These are phyloP conservation scores for Erpornis zantholeuca DNA, from an alignment of 2,113 vertebrate species.

Conservation along the genomic window DNA sequence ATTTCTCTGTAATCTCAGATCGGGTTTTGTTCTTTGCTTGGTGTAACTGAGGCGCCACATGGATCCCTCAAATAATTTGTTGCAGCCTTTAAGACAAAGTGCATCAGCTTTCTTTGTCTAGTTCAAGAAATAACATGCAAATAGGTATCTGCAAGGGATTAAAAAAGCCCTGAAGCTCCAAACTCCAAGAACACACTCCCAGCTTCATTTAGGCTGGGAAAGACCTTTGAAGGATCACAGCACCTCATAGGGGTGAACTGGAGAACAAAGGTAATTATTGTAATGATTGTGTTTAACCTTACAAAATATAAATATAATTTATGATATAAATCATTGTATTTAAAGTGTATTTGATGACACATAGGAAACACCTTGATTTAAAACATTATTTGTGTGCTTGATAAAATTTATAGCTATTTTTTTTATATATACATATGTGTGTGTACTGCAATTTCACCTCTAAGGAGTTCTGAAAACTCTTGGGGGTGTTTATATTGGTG, in stretches of 20 bases:
- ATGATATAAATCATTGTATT: neutral
- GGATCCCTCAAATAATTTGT: neutral
- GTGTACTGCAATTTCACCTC: neutral
- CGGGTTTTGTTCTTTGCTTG: neutral
- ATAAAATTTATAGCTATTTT: neutral
- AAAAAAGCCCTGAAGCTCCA: neutral
- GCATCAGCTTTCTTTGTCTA: neutral
- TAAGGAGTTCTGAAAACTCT: neutral
- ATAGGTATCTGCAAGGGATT: neutral
- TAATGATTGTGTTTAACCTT: neutral
- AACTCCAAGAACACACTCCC: neutral
- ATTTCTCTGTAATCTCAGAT: neutral
- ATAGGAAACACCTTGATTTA: neutral
- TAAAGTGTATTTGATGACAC: too few species aligned
- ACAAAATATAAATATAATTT: neutral
- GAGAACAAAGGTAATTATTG: neutral
- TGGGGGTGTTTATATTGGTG: neutral
- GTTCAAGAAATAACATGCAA: neutral
- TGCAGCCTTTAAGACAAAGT: neutral
- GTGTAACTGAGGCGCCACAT: neutral
- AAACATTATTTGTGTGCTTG: neutral
- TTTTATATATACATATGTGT: fast-evolving
- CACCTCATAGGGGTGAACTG: neutral
- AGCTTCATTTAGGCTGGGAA: neutral
- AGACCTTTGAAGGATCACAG: neutral